Evolutionary conservation across 2,113 vertebrate species (phyloP), one percentile per base, ranked within the genome.

Genomic region (Malurus alboscapulatus): DNA sequence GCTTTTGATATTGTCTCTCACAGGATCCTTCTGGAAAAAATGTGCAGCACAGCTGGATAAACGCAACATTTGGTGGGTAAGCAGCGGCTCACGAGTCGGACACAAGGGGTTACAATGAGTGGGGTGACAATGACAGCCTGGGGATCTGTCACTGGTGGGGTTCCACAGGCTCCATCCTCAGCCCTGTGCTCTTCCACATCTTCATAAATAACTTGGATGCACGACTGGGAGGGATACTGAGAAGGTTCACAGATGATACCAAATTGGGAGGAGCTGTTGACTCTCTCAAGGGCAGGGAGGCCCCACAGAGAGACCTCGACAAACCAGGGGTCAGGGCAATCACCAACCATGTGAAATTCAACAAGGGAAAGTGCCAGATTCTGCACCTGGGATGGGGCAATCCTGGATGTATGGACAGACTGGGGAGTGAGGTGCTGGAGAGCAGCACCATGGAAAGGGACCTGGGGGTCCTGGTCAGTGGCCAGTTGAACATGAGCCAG

Each of bases 21-120:
- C n/a, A 30, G n/a, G 27, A 57, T 57, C 20, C 38, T 26, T 62
- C 25, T 44, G 47, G 7, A 44, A 48, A 73, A 36, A 55, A 27
- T 27, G 40, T 15, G 5, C 7, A 17, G 27, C 48, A 40, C 22
- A 57, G 48, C 27, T 38, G 22, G 22, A 29, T 45, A 63, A 10
- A 47, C 14, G 27, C 11, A 26, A 17, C 21, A 7, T 62, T 25
- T 6, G 14, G 32, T 21, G 14, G 32, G 10, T 0, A 2, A 54
- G 57, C 25, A 36, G 3, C 3, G 26, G 10, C 47, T 45, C 42
- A 27, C 1, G 3, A n/a, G 16, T 61, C 0, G 1, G 57, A n/a
- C 58, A 40, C 8, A 21, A 21, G 22, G n/a, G 50, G 7, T 12
- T 27, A 48, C 19, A 48, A 18, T 15, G n/a, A 47, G 21, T 32